Conservation (phyloP, 2,113 vertebrate genomes). For the Nothobranchius kuhntae region DNA sequence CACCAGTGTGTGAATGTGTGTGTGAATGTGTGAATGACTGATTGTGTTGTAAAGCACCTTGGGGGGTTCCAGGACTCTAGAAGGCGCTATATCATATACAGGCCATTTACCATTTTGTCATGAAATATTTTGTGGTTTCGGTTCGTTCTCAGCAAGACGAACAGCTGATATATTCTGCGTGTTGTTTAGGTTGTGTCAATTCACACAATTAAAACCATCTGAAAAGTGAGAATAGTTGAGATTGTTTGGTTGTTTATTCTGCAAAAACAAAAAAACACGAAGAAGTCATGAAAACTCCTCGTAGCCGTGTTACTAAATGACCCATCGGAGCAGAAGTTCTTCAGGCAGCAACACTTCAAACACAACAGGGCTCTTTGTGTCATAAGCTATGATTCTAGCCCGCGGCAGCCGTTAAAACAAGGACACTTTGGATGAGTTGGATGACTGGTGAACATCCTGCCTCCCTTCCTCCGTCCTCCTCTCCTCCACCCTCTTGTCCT, state of each 20-base stretch:
- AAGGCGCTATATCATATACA: no score
- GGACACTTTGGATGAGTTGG: slow-evolving; percentile 7
- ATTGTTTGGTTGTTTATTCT: no score
- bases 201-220: not conserved
- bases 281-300: not conserved
- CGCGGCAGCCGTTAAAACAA: not conserved
- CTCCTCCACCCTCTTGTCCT: slow-evolving; percentile 24
- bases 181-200: not conserved
- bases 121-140: no score
- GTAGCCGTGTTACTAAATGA: not conserved
- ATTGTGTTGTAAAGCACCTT: no score
- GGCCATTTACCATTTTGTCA: no score
- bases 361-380: not conserved
- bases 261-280: not conserved
- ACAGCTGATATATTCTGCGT: not conserved
- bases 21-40: no score
- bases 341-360: not conserved
- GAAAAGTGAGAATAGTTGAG: no score
- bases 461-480: slow-evolving; percentile 18
- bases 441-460: slow-evolving; percentile 29
- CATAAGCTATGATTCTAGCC: not conserved
- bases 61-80: no score
- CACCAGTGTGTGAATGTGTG: no score
- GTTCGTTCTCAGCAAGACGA: no score
- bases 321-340: not conserved